Evolutionary conservation across 2,888 invertebrate species (phyloP).

Genomic region (Hemicrepidius hirtus): DNA sequence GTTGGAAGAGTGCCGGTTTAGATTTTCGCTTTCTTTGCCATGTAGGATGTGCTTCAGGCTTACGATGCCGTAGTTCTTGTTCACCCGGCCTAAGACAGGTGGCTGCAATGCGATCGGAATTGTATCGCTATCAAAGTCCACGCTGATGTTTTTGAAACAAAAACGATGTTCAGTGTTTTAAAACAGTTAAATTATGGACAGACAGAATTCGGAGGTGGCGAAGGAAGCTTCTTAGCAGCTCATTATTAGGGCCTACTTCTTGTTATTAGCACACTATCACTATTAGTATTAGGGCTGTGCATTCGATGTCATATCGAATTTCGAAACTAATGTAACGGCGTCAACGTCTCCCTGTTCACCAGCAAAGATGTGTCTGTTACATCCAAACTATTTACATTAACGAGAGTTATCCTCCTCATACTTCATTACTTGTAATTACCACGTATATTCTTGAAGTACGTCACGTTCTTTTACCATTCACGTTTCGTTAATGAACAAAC

Average conservation of each 20-base stretch:
- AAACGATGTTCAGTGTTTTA: constrained; percentile 23
- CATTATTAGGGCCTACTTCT: constrained; percentile 61
- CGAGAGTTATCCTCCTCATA: constrained; percentile 43
- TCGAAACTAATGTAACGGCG: constrained; percentile 52
- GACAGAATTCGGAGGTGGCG: constrained; percentile 56
- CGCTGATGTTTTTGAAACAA: constrained; percentile 32
- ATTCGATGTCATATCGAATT: constrained; percentile 56
- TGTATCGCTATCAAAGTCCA: constrained; percentile 57
- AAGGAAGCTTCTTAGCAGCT: constrained; percentile 62
- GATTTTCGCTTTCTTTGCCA: constrained; percentile 65
- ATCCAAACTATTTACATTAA: constrained; percentile 33
- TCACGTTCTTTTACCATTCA: constrained; percentile 44
- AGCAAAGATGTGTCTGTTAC: constrained; percentile 54
- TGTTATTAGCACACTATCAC: constrained; percentile 57
- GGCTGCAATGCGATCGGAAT: constrained; percentile 70
- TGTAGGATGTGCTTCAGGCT: constrained; percentile 58
- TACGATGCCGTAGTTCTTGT: constrained; percentile 54
- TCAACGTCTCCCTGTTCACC: constrained; percentile 48
- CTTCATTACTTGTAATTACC: constrained; percentile 41
- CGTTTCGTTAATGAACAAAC: background rate
- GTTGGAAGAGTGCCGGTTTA: constrained; percentile 56
- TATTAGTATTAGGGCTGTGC: constrained; percentile 62
- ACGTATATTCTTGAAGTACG: constrained; percentile 24
- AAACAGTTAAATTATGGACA: constrained; percentile 56
- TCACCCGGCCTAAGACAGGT: constrained; percentile 64